Conservation (phyloP, 2,797 vertebrate genomes). For the Ambastaia sidthimunki region DNA sequence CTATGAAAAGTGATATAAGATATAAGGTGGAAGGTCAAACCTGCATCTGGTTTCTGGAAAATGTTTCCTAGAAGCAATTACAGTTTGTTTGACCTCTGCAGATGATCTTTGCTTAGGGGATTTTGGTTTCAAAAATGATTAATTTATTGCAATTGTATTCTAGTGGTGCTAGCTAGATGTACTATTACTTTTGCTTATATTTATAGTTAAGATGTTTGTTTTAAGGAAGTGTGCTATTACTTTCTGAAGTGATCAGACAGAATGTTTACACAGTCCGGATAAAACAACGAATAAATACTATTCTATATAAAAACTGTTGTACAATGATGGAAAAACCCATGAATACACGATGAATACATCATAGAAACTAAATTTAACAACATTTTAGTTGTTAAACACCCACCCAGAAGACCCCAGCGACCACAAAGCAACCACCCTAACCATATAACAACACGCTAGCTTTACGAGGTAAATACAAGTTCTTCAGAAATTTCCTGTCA, state of each 20-base stretch:
- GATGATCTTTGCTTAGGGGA: not conserved
- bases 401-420: not conserved
- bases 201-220: not conserved
- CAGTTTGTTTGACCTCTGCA: not conserved
- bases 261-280: not conserved
- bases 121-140: conserved; percentile 19
- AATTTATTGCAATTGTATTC: not conserved
- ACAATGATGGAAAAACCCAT: not conserved
- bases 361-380: too few relatives aligned
- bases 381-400: too few relatives aligned
- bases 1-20: not conserved
- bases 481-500: not conserved
- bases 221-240: not conserved
- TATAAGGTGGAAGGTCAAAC: not conserved
- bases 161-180: not conserved
- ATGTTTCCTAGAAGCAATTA: conserved; percentile 23
- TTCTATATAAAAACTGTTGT: too few relatives aligned
- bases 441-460: not conserved
- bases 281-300: not conserved
- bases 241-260: not conserved
- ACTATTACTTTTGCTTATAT: not conserved
- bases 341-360: not conserved
- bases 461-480: not conserved
- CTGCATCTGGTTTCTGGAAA: conserved; percentile 33
- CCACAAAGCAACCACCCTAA: not conserved